phyloP scores from a whole-genome alignment of 2,888 invertebrate species.

The Bellardia pandia region DNA sequence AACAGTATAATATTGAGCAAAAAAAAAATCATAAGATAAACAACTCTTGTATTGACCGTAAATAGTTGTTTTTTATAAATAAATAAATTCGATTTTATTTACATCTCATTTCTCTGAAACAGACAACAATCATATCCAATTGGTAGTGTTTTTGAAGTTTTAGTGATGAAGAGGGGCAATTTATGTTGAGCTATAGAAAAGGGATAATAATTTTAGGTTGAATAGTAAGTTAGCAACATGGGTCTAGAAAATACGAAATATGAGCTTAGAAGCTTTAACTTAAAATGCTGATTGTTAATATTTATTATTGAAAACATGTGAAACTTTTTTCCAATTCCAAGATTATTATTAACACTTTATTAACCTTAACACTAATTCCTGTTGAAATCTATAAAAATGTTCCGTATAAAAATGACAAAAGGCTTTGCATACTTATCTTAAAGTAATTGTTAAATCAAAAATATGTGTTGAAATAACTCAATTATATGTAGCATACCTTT shows the following conservation, averaged over 20 bases:
- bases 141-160: not conserved
- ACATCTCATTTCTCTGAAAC: constrained; percentile 24
- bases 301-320: too few species aligned
- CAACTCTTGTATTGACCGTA: not conserved
- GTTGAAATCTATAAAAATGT: not conserved
- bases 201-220: not conserved
- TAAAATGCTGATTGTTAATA: too few species aligned
- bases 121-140: not conserved
- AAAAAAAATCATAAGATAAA: not conserved
- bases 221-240: not conserved
- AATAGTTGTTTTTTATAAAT: not conserved
- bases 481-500: not conserved
- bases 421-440: not conserved
- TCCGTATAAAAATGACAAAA: not conserved
- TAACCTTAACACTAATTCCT: too few species aligned
- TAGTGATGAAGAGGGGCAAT: not conserved
- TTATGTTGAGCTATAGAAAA: not conserved
- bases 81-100: constrained; percentile 50
- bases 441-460: not conserved
- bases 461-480: not conserved
- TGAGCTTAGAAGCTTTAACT: not conserved
- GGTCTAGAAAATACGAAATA: not conserved
- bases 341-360: too few species aligned
- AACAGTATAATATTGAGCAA: not conserved
- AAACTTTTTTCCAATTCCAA: too few species aligned